Evolutionary conservation across 1,140 invertebrate genomes (phyloP), one percentile per base, ranked within the genome.

Genomic region (Drosophila oshimai): DNA sequence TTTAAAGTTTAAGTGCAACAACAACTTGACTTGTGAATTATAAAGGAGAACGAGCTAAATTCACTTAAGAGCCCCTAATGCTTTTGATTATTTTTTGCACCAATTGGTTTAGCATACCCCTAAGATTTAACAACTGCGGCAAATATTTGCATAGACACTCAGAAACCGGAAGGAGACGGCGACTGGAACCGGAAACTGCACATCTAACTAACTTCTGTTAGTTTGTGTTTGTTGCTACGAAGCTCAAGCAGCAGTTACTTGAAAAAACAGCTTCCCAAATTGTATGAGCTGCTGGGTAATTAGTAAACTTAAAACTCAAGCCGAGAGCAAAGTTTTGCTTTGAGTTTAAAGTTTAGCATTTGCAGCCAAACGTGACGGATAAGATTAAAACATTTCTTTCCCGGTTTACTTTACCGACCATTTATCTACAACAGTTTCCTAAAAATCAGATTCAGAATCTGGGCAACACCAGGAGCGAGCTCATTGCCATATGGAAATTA

Each of bases 401-500:
- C 15, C 15, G 24, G 12, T 18, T 10, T 41, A 24, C 42, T 65
- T 36, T 33, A 12, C 37, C 26, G 13, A 13, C 51, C 54, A 50
- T 44, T 46, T 58, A 37, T 51, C 50, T 50, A 34, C 15, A 20
- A 31, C 51, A 31, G 26, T 28, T 20, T 55, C 17, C 15, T 12
- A 12, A 42, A 36, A n/a, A 7, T 15, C 18, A n/a, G 24, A 15
- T 24, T 58, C 18, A 18, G 7, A 29, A 20, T 13, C 49, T 7
- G 39, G 10, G 39, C 17, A 37, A 34, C 28, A 55, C 24, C 18
- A 31, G 41, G 26, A 29, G 50, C 31, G 33, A 51, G 33, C 36
- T 34, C 50, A 41, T 36, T 71, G 55, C 55, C 79, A 75, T 84
- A 84, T 84, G 79, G 70, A 75, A 79, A 72, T 86, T 80, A 53